phyloP scores from a whole-genome alignment of 2,797 vertebrate genomes.

The Sparus aurata region DNA sequence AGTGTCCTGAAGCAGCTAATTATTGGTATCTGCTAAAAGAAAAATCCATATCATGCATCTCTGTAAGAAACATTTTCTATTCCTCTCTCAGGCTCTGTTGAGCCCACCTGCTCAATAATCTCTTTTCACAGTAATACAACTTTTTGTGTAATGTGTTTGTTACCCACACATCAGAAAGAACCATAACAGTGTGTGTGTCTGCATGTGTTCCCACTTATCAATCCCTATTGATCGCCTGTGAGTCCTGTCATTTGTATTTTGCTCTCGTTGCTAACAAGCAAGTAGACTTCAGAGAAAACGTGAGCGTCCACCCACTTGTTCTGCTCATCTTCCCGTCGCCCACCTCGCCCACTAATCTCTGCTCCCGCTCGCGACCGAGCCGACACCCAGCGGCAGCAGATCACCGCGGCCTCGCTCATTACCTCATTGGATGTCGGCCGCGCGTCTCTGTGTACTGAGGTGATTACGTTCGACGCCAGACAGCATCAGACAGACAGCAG shows the following conservation, averaged over 20 bases:
- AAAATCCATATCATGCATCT: no score
- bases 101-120: background rate
- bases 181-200: background rate
- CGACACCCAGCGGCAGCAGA: slow-evolving; percentile 16
- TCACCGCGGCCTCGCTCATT: slow-evolving; percentile 39
- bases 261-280: background rate
- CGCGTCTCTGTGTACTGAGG: slow-evolving; percentile 17
- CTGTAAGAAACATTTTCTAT: background rate
- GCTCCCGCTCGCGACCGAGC: slow-evolving; percentile 1
- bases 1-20: no score
- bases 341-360: slow-evolving; percentile 6
- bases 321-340: background rate
- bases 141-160: background rate
- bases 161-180: background rate
- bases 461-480: slow-evolving; percentile 27
- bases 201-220: background rate
- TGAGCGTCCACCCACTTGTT: slow-evolving; percentile 22
- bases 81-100: background rate
- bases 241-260: background rate
- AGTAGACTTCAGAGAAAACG: slow-evolving; percentile 2
- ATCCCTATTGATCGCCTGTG: slow-evolving; percentile 8
- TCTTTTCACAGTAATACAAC: background rate
- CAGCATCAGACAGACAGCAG: slow-evolving; percentile 32
- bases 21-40: no score
- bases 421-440: slow-evolving; percentile 22